Evolutionary conservation across 2,888 invertebrate species (phyloP), one percentile per base, ranked within the genome.

Genomic region (Mesorhabditis belari): DNA sequence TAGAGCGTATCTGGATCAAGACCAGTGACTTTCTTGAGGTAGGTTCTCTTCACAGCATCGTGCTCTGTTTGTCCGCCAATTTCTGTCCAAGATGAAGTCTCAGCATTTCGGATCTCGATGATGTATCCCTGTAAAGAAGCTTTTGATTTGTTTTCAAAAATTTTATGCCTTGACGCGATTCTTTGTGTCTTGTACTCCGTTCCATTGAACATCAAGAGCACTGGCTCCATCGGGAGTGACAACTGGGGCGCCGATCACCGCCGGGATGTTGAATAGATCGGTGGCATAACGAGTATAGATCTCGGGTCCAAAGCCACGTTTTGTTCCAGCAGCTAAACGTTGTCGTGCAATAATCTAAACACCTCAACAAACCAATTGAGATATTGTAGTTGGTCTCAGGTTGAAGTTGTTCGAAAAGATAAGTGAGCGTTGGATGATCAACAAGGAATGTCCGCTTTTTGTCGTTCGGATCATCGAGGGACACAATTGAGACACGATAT

Each of bases 1-100:
- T 83, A 84, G 55, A 80, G 80, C 3, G 82, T 83, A 69, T 81
- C 81, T 4, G 84, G 78, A 51, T 81, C 77, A 26, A 84, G 76
- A 9, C 79, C 78, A 4, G 79, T 76, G 25, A 84, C 65, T 35
- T 80, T 80, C 69, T 81, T 72, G 61, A 67, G 61, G 67, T 80
- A 81, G 23, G 63, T 67, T 17, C 69, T 64, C 64, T 77, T 79
- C n/a, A 70, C 71, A 21, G 69, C 53, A 35, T 78, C 78, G 67
- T 81, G 79, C 6, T 66, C 64, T 4, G 74, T 71, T 6, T 76
- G 63, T 23, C 68, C 71, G 52, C 74, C 73, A 44, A 81, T 60
- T 76, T 81, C 67, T 69, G 77, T 66, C 79, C 80, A 68, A 65
- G 76, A 58, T 64, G 77, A 71, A 55, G 73, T 70, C 56, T 75